Percentiles rank a stretch among this genome's conserved stretches.
These are phyloP conservation scores for Thalassoma bifasciatum DNA, from an alignment of 2,113 vertebrate species.

Conservation along the genomic window DNA sequence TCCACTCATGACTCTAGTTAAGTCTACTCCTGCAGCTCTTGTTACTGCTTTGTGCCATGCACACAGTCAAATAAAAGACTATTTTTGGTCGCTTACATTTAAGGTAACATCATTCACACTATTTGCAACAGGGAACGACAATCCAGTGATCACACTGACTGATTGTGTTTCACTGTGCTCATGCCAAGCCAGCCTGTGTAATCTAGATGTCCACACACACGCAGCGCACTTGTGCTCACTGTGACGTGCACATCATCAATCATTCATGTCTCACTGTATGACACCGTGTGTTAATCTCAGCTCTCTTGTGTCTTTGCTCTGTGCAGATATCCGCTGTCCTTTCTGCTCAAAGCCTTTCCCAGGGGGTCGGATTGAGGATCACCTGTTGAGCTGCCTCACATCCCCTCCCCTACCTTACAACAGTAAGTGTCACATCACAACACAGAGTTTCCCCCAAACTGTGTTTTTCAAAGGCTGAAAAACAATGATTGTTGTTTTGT, in stretches of 20 bases:
- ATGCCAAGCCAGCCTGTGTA: neutral
- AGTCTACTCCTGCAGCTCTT: neutral
- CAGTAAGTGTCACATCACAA: constrained; percentile 71
- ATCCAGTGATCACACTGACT: neutral
- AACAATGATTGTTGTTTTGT: constrained; percentile 33
- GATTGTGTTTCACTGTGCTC: constrained; percentile 26
- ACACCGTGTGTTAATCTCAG: constrained; percentile 33
- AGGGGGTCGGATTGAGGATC: constrained; percentile 83
- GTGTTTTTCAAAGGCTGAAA: constrained; percentile 5
- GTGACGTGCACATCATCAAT: constrained; percentile 27
- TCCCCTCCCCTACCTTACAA: constrained; percentile 85
- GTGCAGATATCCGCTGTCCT: constrained; percentile 83
- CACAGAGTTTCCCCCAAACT: constrained; percentile 1
- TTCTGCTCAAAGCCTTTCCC: constrained; percentile 86
- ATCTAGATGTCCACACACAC: constrained; percentile 40
- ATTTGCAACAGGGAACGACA: neutral
- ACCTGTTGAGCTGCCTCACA: constrained; percentile 86
- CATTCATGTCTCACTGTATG: constrained; percentile 12
- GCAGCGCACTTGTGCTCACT: neutral
- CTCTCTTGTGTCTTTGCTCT: constrained; percentile 32
- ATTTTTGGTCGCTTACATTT: constrained; percentile 2
- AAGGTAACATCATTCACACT: neutral
- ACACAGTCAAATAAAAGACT: constrained; percentile 11
- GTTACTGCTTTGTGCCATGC: constrained; percentile 9
- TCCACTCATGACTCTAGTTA: constrained; percentile 2